Base-by-base conservation (phyloP, 2,888 invertebrate species). In the Protonemura montana region DNA sequence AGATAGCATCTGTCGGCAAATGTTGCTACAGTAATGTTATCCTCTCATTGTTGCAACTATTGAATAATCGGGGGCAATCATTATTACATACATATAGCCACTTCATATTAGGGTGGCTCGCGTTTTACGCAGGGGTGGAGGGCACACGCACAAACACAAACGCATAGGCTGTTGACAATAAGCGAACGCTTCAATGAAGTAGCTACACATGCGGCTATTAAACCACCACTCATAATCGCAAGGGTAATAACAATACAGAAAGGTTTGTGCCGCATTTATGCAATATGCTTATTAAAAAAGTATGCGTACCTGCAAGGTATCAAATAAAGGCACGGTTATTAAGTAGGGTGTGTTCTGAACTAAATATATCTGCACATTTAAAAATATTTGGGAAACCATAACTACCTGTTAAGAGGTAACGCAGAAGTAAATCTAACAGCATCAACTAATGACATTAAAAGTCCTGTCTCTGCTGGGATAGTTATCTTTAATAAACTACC, bases 11-110 rank as follows among this genome's bases (percentile, higher is more conserved):
- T 83, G 82, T 83, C 82, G 82, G 41, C 30, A 83, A 83, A 83
- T 25, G 82, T 41, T 83, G 82, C 82, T 35, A 83, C 82, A 83
- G 82, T 83, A 83, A 83, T 83, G 41, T 83, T 41, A 83, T 83
- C 82, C 82, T 26, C 82, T 30, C 82, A 83, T 83, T 83, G 27
- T 27, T 28, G 5, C 28, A 13, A n/a, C 78, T 78, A 78, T 78
- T 78, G 78, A 27, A 28, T 78, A 78, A 78, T 78, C 78, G 78
- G 27, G 78, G 78, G 27, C 78, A 78, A 78, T 78, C 28, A 78
- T 78, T 78, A 28, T 78, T 78, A 78, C 28, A 59, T 59, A 59
- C 27, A 78, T 78, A 28, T 78, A 78, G 78, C 27, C 78, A 78
- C 78, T 78, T 78, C 78, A 78, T 78, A 78, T 78, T 78, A 10